phyloP scores from a whole-genome alignment of 2,113 vertebrate genomes.

The Phalacrocorax brasilianus region DNA sequence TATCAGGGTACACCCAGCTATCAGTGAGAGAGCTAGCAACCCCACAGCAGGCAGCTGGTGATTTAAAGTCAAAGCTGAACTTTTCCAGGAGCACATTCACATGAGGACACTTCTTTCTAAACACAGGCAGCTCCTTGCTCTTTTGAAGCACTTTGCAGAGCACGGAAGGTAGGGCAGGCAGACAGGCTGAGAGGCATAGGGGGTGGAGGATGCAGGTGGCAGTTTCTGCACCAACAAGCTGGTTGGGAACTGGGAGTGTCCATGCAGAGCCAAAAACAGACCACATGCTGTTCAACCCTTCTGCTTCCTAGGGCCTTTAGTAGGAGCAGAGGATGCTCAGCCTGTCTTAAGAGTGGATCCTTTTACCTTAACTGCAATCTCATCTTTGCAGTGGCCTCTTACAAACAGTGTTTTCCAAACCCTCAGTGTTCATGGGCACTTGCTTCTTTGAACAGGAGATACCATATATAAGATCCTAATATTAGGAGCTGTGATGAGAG shows the following conservation, averaged over 20 bases:
- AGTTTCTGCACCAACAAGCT: background rate
- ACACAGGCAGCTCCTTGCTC: background rate
- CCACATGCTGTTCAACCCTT: background rate
- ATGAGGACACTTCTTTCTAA: background rate
- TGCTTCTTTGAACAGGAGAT: background rate
- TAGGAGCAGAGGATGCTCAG: background rate
- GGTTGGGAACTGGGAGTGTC: background rate
- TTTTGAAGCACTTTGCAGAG: background rate
- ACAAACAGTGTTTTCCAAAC: background rate
- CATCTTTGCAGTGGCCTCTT: background rate
- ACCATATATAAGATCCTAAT: background rate
- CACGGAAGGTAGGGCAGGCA: background rate
- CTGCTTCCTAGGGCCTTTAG: background rate
- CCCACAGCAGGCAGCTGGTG: accelerated
- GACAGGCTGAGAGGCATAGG: background rate
- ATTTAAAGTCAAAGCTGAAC: background rate
- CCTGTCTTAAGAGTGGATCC: background rate
- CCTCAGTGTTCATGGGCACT: background rate
- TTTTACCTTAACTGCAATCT: background rate
- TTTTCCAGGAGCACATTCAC: background rate
- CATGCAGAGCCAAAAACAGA: background rate
- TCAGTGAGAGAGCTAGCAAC: background rate
- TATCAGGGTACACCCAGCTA: background rate
- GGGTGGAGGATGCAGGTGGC: background rate
- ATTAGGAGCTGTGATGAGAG: background rate